phyloP scores from a whole-genome alignment of 2,113 vertebrate species.

The Spermophilus dauricus region DNA sequence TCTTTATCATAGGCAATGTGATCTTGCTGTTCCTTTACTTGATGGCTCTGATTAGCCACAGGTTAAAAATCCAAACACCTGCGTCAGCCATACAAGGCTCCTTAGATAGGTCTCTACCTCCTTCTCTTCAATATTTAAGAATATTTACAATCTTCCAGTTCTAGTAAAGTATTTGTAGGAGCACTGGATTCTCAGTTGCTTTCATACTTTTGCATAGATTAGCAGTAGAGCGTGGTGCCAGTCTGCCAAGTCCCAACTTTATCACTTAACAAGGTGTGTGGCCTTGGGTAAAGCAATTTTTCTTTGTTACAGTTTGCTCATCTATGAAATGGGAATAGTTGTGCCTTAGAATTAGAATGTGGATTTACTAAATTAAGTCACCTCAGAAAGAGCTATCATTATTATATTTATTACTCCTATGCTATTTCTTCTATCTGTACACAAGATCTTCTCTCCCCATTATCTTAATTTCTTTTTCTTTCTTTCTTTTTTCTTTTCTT shows the following conservation, averaged over 20 bases:
- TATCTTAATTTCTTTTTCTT: neutral
- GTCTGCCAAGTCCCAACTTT: neutral
- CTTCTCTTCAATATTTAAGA: neutral
- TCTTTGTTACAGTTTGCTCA: constrained; percentile 26
- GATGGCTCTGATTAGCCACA: neutral
- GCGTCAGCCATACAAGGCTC: neutral
- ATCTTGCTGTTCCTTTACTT: neutral
- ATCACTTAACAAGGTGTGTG: neutral
- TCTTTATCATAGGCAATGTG: constrained; percentile 32
- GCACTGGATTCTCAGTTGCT: neutral
- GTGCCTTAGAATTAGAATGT: neutral
- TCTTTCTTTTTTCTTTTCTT: no score
- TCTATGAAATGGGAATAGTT: constrained; percentile 1
- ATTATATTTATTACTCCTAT: constrained; percentile 20
- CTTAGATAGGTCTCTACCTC: neutral
- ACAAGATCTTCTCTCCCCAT: neutral
- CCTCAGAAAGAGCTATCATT: neutral
- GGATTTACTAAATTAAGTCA: constrained; percentile 40
- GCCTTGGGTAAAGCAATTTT: neutral
- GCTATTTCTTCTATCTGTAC: neutral
- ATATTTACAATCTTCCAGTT: neutral
- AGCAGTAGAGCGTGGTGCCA: neutral
- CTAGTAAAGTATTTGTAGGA: neutral
- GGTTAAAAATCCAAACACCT: constrained; percentile 2
- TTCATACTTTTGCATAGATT: constrained; percentile 31